Base-by-base conservation (phyloP, 1,140 invertebrate species). In the Planococcus citri region DNA sequence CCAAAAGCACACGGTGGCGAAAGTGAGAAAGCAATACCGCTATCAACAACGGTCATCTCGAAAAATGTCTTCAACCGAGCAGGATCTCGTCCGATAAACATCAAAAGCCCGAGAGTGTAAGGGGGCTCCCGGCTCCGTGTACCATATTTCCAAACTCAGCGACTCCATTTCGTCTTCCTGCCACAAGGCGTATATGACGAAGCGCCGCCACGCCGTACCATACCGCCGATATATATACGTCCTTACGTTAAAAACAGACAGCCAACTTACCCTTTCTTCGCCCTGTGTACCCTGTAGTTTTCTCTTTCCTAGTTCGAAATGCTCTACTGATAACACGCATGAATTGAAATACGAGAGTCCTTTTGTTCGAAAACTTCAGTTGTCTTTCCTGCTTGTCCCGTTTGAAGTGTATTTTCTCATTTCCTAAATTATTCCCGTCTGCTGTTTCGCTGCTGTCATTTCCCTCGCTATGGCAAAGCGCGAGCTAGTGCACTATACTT, bases 361-460 rank as follows among this genome's bases (percentile, higher is more conserved):
- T 64, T 64, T 64, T 64, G 60, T 64, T 64, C 60, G 60, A 64
- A 64, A 64, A 64, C 60, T 64, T 64, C 60, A 64, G 60, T 64
- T 64, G 60, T 64, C 60, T 64, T 64, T 64, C 60, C 60, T 64
- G 60, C 60, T 64, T 64, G 60, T 64, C 60, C 25, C 60, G 22
- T 64, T 64, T 64, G 60, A 64, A 64, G 60, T 64, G 60, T 64
- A 64, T 64, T 64, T 64, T 64, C 60, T 64, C 60, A 64, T 64
- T 64, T 64, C 60, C 60, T 64, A 64, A 64, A 64, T 64, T 64
- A 64, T 64, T 64, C 60, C 25, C 60, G 60, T 64, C 60, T 64
- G 22, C 25, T 64, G 21, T 27, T 64, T 64, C 60, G 60, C 60
- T n/a, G 41, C 41, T 64, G 60, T 64, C 60, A 27, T 64, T 64